phyloP scores from a whole-genome alignment of 2,888 invertebrate genomes.

The Diarsia dahlii region DNA sequence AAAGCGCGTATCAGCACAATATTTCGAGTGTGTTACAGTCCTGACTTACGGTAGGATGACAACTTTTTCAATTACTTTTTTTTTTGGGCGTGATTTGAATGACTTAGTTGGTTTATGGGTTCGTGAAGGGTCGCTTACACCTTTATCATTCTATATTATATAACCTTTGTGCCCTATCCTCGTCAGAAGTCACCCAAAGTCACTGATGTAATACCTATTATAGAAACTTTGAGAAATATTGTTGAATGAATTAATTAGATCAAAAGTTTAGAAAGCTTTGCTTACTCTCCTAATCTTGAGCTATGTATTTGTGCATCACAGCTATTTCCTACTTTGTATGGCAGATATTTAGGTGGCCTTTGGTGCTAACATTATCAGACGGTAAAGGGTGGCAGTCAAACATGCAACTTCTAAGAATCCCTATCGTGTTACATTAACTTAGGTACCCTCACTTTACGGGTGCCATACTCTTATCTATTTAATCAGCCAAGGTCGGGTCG shows the following conservation, averaged over 20 bases:
- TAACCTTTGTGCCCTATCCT: no score
- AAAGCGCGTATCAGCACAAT: no score
- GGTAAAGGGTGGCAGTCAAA: background rate
- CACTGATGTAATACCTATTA: background rate
- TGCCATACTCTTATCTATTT: conserved; percentile 35
- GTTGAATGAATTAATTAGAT: background rate
- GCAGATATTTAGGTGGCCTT: background rate
- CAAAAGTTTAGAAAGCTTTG: background rate
- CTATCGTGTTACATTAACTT: background rate
- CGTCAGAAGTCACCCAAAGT: no score
- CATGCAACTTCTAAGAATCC: conserved; percentile 18
- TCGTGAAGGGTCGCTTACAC: no score
- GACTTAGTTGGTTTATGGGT: no score
- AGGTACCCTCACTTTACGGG: conserved; percentile 25
- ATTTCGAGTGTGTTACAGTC: no score
- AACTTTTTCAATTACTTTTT: no score
- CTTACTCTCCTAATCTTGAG: background rate
- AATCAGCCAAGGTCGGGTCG: conserved; percentile 37
- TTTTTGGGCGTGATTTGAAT: no score
- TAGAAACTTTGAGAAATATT: background rate
- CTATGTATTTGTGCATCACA: no score
- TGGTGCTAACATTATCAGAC: background rate
- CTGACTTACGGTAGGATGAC: no score
- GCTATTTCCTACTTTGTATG: background rate
- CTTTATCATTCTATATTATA: background rate